These are phyloP conservation scores for Tribolium freemani DNA, from an alignment of 2,888 invertebrate genomes.

Conservation along the genomic window DNA sequence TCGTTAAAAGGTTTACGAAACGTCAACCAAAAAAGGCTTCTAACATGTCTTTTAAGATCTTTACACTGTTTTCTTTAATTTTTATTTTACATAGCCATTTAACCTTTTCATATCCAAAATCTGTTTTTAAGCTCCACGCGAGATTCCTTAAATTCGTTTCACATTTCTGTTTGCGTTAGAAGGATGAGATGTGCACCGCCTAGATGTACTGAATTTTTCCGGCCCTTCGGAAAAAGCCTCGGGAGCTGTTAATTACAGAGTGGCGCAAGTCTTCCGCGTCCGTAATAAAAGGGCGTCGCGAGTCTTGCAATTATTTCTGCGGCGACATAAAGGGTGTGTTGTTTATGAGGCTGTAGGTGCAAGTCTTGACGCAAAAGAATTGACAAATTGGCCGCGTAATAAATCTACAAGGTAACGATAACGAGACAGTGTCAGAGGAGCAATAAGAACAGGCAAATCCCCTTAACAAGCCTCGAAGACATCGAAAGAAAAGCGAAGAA, in stretches of 20 bases:
- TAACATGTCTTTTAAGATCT: no score
- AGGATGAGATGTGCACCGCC: no score
- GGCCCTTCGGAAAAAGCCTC: constrained; percentile 14
- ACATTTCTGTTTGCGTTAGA: no score
- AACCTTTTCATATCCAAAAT: no score
- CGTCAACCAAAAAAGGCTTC: neutral
- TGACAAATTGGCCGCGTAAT: constrained; percentile 51
- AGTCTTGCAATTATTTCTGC: constrained; percentile 21
- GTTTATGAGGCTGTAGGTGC: constrained; percentile 18
- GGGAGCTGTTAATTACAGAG: constrained; percentile 14
- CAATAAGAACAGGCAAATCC: constrained; percentile 53
- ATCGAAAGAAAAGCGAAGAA: constrained; percentile 60
- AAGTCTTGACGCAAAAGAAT: constrained; percentile 36
- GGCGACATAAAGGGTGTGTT: constrained; percentile 12
- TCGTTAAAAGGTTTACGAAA: no score
- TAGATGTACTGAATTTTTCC: no score
- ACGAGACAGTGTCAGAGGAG: constrained; percentile 53
- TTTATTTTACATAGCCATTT: no score
- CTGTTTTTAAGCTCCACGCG: no score
- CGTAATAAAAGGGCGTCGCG: constrained; percentile 18
- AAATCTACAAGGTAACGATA: constrained; percentile 55
- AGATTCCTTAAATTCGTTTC: no score
- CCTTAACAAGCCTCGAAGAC: constrained; percentile 50
- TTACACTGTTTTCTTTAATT: no score
- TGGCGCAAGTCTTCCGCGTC: neutral